Evolutionary conservation across 2,113 vertebrate species (phyloP), one percentile per base, ranked within the genome.

Genomic region (Nothobranchius furzeri): DNA sequence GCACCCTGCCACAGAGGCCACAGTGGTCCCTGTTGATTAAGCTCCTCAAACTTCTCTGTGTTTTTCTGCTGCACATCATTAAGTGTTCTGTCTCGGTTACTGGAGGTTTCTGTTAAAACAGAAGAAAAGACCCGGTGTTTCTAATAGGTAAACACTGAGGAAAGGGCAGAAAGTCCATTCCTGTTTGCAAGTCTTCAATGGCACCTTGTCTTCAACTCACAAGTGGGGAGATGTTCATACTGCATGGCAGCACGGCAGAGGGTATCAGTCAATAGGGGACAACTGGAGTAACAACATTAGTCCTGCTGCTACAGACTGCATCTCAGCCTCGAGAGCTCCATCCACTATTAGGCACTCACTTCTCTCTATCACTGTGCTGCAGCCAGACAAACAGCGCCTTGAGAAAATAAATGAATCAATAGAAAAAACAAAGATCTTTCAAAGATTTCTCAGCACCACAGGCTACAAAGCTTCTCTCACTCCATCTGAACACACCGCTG

Each of bases 351-450:
- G 73, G 83, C 78, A 76, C 65, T 69, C 36, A 2, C 63, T 42
- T 74, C 75, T 56, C 68, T 84, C 74, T 9, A 71, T 77, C 80
- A 56, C 68, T 64, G 61, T 74, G 78, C 63, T 74, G 43, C 53
- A 76, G 77, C 73, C 68, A 62, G 60, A 82, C 78, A 79, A 81
- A 75, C 60, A 63, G 60, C 2, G 73, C 85, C 79, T 58, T 58
- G 61, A 81, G 81, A 81, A 78, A 85, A 70, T 46, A 75, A 83
- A 87, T 85, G 73, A 87, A 83, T 85, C 82, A 73, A 84, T 78
- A 64, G 64, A 51, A 77, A 72, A 85, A 54, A 71, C 72, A 68
- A 79, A 77, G 75, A 89, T 85, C 68, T 70, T 73, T 80, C 66
- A 68, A 64, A 79, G 79, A 74, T 82, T 68, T 70, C 70, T 56